Evolutionary conservation across 2,888 invertebrate species (phyloP).

Genomic region (Alentia gelatinosa): DNA sequence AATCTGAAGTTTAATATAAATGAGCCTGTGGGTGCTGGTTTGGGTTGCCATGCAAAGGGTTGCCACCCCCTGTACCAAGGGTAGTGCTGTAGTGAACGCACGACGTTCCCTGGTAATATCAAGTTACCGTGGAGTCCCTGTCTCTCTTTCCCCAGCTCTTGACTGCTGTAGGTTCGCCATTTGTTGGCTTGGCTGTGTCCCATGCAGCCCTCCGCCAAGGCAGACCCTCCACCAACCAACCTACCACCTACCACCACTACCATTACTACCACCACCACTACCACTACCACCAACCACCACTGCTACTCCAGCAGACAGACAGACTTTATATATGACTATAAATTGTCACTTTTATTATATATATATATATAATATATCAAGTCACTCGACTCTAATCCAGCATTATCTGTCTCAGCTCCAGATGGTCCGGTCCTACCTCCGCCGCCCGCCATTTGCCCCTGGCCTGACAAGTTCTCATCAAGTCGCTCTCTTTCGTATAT

Average conservation of each 20-base stretch:
- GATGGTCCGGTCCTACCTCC: constrained; percentile 25
- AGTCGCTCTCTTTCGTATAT: background rate
- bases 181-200: background rate
- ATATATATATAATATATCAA: background rate
- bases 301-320: background rate
- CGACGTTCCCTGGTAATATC: background rate
- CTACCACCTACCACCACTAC: background rate
- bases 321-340: background rate
- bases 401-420: constrained; percentile 46
- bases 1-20: background rate
- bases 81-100: background rate
- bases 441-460: constrained; percentile 29
- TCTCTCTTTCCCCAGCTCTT: constrained; percentile 52
- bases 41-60: constrained; percentile 34
- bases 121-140: background rate
- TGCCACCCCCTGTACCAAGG: background rate
- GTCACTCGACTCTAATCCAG: background rate
- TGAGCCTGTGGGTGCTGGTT: background rate
- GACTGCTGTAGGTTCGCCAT: background rate
- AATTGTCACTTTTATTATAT: background rate
- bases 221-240: background rate
- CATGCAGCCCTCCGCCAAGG: background rate
- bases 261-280: background rate
- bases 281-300: background rate
- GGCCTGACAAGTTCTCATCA: constrained; percentile 8